Evolutionary conservation across 1,140 invertebrate species (phyloP), one percentile per base, ranked within the genome.

Genomic region (Lithobius niger): DNA sequence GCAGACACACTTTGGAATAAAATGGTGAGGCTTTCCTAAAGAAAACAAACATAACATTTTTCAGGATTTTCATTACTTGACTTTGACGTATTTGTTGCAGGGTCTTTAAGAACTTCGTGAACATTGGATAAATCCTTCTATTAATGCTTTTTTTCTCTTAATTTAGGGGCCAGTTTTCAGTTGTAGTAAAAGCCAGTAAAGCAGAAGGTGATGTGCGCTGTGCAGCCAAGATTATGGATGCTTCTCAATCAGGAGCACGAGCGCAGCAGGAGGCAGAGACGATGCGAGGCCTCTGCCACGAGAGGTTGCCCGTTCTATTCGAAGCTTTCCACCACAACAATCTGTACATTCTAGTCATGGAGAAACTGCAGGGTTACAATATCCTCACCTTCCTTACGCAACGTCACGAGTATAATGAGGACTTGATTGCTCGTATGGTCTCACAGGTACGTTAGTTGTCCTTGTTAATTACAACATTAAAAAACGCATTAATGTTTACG

Each of bases 331-430:
- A 19, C 43, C 27, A 36, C 16, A 55, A 52, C 31, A 52, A 42
- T 22, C 10, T 42, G 1, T 54, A 67, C 27, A 78, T 83, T 0
- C 77, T 92, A 22, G 77, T 94, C 2, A 72, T 90, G 69, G 90
- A 96, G 65, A 89, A 87, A 64, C 72, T 95, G 0, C 88, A 90
- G 64, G 90, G 91, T 0, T 84, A 89, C n/a, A 88, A 96, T 65
- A 78, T 96, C 36, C 69, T 95, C 0, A 88, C 88, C 0, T 93
- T 90, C 64, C 74, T 97, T 16, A 82, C 88, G 1, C 85, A 81
- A 58, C 78, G 82, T 51, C 84, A 91, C 62, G 83, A 89, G 60
- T 97, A 95, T 67, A 81, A 81, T 0, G 94, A 97, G 71, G 87
- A 94, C 66, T 85, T 82, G 67, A 88, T 97, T 0, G 82, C 88